Conservation (phyloP, 2,888 invertebrate species). For the Zele albiditarsus region DNA sequence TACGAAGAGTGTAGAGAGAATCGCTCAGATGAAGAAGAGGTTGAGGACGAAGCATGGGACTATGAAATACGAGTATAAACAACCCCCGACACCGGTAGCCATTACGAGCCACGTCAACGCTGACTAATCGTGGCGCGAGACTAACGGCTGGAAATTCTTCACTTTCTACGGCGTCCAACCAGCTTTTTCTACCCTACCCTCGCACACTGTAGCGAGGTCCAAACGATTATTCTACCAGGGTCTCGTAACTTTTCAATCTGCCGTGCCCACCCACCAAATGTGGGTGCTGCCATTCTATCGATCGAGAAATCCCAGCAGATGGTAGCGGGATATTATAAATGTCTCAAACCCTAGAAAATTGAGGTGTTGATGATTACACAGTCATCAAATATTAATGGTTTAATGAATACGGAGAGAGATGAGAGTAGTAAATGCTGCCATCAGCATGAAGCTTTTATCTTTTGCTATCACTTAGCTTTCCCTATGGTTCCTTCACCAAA, state of each 20-base stretch:
- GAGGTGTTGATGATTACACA: conserved; percentile 20
- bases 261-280: neutral
- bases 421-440: neutral
- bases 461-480: conserved; percentile 27
- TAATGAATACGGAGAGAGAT: conserved; percentile 18
- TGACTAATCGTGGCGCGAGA: conserved; percentile 51
- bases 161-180: conserved; percentile 25
- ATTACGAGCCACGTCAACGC: conserved; percentile 48
- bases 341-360: neutral
- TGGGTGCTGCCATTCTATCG: conserved; percentile 24
- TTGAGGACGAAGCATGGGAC: conserved; percentile 42
- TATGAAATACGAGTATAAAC: conserved; percentile 64
- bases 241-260: conserved; percentile 44
- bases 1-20: conserved; percentile 41
- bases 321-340: neutral
- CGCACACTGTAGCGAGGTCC: conserved; percentile 8
- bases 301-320: conserved; percentile 12
- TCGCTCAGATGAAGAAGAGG: conserved; percentile 22
- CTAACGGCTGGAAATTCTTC: conserved; percentile 46
- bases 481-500: conserved; percentile 21
- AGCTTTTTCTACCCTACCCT: conserved; percentile 24
- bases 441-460: neutral
- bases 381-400: conserved; percentile 23
- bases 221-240: conserved; percentile 40
- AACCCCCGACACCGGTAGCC: conserved; percentile 48